Evolutionary conservation across 2,797 vertebrate species (phyloP).

Genomic region (Xyrichtys novacula): DNA sequence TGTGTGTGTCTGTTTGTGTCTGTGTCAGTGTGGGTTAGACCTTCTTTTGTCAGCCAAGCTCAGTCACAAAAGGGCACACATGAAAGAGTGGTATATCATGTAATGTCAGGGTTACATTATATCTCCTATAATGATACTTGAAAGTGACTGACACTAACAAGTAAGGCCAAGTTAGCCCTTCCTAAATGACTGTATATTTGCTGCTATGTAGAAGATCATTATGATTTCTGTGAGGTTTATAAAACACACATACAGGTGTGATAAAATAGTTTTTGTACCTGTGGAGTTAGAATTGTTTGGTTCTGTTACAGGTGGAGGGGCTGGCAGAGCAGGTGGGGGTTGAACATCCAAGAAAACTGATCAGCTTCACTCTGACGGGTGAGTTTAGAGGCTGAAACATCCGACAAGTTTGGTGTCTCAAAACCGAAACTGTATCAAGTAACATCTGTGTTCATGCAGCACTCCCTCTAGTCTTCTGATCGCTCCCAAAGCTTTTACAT

Average conservation of each 20-base stretch:
- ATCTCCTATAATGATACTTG: too few relatives aligned
- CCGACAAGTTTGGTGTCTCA: too few relatives aligned
- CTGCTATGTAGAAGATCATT: too few relatives aligned
- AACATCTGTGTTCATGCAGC: too few relatives aligned
- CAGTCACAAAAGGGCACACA: not conserved
- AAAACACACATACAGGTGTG: not conserved
- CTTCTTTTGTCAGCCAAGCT: not conserved
- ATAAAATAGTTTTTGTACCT: not conserved
- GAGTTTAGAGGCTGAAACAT: constrained; percentile 24
- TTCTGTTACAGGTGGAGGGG: constrained; percentile 88
- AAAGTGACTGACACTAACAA: too few relatives aligned
- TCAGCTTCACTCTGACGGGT: constrained; percentile 97
- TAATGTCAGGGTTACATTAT: too few relatives aligned
- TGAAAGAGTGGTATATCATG: too few relatives aligned
- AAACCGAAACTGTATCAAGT: too few relatives aligned
- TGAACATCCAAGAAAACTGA: constrained; percentile 92
- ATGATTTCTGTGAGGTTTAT: not conserved
- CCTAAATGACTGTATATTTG: too few relatives aligned
- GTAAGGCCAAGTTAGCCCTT: too few relatives aligned
- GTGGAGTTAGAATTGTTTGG: not conserved
- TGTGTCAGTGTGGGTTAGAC: not conserved
- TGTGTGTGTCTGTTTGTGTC: constrained; percentile 40
- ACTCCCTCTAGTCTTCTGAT: too few relatives aligned
- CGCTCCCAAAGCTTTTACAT: too few relatives aligned
- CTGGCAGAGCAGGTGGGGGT: constrained; percentile 88